A percentile compares a stretch with the other conserved stretches of the same genome.
Evolutionary conservation across 2,113 vertebrate species (phyloP).

Genomic region (Peromyscus maniculatus): DNA sequence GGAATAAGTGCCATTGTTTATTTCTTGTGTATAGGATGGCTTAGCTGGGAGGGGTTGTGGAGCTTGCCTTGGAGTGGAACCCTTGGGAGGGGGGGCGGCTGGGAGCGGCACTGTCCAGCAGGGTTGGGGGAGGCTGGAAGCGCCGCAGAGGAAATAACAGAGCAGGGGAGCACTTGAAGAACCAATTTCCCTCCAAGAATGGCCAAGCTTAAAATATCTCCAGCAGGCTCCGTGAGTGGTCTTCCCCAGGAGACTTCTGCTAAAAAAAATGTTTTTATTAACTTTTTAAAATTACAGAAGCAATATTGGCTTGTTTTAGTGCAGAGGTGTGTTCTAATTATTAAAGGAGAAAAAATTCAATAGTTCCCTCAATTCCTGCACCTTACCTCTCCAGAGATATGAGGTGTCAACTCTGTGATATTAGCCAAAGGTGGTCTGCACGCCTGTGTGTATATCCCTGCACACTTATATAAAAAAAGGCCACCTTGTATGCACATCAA

Average conservation of each 20-base stretch:
- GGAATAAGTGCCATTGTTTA: background rate
- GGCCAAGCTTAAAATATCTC: background rate
- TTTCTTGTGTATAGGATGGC: background rate
- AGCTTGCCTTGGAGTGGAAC: background rate
- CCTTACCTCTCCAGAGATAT: background rate
- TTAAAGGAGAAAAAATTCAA: constrained; percentile 33
- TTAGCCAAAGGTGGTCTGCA: background rate
- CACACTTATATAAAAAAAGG: background rate
- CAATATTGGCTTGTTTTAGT: constrained; percentile 26
- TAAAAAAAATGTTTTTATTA: constrained; percentile 42
- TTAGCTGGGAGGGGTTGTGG: background rate
- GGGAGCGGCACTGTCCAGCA: too few species aligned
- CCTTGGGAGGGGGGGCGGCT: background rate
- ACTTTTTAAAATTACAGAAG: constrained; percentile 69
- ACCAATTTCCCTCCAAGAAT: background rate
- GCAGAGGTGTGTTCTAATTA: constrained; percentile 43
- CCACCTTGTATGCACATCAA: background rate
- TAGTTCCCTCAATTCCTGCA: background rate
- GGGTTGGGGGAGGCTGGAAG: background rate
- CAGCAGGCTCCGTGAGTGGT: background rate
- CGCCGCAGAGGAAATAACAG: background rate
- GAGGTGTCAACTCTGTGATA: background rate
- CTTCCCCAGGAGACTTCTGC: constrained; percentile 2
- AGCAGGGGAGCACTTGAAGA: background rate
- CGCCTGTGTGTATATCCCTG: background rate